A percentile compares a stretch with the other conserved stretches of the same genome.
Evolutionary conservation across 2,797 vertebrate genomes (phyloP).

Genomic region (Carduelis carduelis): DNA sequence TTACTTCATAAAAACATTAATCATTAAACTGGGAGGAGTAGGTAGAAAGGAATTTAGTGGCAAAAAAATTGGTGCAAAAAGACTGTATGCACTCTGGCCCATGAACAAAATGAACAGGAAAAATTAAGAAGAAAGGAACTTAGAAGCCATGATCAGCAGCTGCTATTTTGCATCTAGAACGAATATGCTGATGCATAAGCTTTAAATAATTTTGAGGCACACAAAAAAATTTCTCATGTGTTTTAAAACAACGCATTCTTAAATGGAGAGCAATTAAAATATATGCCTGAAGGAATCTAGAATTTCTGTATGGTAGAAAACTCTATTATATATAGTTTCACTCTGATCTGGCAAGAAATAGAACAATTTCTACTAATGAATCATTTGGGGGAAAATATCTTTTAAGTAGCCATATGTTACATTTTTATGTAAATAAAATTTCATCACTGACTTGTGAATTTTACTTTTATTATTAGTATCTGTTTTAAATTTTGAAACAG

Average conservation of each 20-base stretch:
- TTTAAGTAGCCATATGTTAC: background rate
- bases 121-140: background rate
- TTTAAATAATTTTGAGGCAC: background rate
- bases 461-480: background rate
- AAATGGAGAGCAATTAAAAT: background rate
- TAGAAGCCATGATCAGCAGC: background rate
- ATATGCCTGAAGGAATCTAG: background rate
- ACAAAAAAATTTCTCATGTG: background rate
- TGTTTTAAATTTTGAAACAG: background rate
- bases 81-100: rapidly evolving
- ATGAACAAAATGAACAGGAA: background rate
- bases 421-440: background rate
- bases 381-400: background rate
- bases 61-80: background rate
- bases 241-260: background rate
- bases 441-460: background rate
- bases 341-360: background rate
- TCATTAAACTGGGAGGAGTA: background rate
- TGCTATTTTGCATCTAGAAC: background rate
- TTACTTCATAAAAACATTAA: background rate
- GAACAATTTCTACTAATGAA: background rate
- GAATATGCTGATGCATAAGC: background rate
- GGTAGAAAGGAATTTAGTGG: background rate
- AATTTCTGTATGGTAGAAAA: background rate
- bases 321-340: background rate